Conservation (phyloP, 2,888 invertebrate species). For the Dromius quadrimaculatus region DNA sequence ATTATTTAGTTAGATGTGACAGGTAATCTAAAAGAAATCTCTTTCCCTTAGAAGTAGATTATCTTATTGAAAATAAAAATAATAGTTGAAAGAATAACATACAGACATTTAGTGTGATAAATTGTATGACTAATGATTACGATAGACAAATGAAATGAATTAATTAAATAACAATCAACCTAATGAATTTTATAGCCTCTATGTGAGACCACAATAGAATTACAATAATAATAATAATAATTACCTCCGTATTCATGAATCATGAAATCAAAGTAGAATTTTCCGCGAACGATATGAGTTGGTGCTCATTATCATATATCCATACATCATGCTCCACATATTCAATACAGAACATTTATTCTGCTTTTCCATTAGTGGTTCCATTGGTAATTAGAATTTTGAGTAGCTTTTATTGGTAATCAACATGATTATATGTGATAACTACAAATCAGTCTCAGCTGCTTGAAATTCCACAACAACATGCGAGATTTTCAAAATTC, state of each 20-base stretch:
- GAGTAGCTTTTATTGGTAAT: slow-evolving; percentile 13
- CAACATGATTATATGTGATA: slow-evolving; percentile 22
- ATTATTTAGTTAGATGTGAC: background rate
- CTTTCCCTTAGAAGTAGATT: no score
- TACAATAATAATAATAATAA: slow-evolving; percentile 17
- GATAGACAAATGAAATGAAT: background rate
- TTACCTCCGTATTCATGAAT: background rate
- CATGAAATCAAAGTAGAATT: slow-evolving; percentile 11
- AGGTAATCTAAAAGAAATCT: no score
- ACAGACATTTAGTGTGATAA: no score
- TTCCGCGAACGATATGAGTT: background rate
- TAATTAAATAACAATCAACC: background rate
- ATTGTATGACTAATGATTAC: background rate
- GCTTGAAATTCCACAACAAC: slow-evolving; percentile 1
- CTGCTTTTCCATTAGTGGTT: slow-evolving; percentile 20
- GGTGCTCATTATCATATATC: background rate
- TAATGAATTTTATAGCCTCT: background rate
- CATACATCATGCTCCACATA: background rate
- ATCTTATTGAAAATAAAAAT: no score
- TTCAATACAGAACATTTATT: slow-evolving; percentile 15
- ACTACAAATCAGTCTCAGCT: slow-evolving; percentile 18
- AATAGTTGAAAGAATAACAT: no score
- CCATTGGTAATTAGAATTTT: slow-evolving; percentile 19
- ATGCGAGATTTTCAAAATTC: no score
- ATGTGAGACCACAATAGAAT: background rate